Conservation (phyloP, 1,140 invertebrate genomes). For the Potamilus streckersoni region DNA sequence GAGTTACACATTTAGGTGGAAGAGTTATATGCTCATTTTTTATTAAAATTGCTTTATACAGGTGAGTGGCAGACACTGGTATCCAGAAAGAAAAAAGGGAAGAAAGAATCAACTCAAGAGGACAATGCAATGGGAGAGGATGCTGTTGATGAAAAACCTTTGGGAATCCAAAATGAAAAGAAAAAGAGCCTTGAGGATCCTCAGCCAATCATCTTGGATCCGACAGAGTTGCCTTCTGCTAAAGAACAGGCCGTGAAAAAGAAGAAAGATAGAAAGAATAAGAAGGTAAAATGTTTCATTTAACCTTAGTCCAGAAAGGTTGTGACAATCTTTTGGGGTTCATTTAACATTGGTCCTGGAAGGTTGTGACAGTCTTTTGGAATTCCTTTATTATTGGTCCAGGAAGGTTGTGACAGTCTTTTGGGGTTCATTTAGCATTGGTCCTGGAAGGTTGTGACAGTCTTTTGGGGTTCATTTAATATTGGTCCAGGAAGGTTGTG, state of each 20-base stretch:
- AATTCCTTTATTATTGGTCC: background rate
- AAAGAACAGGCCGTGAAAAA: conserved; percentile 23
- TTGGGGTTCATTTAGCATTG: background rate
- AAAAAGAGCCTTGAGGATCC: background rate
- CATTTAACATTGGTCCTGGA: background rate
- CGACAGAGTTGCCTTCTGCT: conserved; percentile 1
- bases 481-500: background rate
- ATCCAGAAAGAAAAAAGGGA: conserved; percentile 24
- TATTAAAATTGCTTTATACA: background rate
- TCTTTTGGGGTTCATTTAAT: background rate
- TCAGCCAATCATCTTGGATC: background rate
- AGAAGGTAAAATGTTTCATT: conserved; percentile 15
- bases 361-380: too few relatives aligned
- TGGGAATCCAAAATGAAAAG: background rate
- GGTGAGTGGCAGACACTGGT: conserved; percentile 21
- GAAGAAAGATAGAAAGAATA: conserved; percentile 29
- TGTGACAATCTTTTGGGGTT: background rate
- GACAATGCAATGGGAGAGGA: conserved; percentile 14
- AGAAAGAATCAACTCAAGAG: conserved; percentile 11
- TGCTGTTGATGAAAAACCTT: conserved; percentile 7
- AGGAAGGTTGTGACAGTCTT: background rate
- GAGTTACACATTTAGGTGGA: too few relatives aligned
- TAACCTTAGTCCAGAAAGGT: background rate
- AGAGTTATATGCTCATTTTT: too few relatives aligned
- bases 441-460: background rate